These are phyloP conservation scores for Craseonycteris thonglongyai DNA, from an alignment of 2,113 vertebrate species.

Conservation along the genomic window DNA sequence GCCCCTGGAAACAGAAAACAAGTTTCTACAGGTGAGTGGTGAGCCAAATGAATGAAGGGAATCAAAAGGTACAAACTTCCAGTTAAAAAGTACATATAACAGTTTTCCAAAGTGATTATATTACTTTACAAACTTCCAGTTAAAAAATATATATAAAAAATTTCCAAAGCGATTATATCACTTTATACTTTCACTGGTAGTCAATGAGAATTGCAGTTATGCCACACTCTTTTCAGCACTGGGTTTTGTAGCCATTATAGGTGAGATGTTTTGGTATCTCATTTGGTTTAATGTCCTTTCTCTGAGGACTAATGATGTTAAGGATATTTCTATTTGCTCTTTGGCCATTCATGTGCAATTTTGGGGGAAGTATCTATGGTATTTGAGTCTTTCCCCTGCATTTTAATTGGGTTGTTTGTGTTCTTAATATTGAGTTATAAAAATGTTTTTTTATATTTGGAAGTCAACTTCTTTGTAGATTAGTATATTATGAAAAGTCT, in stretches of 20 bases:
- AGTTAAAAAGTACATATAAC: background rate
- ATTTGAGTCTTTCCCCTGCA: background rate
- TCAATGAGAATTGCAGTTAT: background rate
- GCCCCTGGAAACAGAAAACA: background rate
- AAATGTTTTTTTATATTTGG: background rate
- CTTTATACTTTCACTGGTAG: background rate
- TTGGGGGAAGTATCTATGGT: background rate
- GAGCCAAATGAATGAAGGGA: background rate
- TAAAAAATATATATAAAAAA: background rate
- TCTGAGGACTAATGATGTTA: background rate
- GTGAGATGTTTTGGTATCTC: background rate
- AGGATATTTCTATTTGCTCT: background rate
- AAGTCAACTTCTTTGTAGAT: background rate
- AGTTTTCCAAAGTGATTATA: background rate
- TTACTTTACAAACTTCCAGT: background rate
- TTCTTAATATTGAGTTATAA: background rate
- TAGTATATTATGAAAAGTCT: background rate
- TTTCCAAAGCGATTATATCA: background rate
- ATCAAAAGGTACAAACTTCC: background rate
- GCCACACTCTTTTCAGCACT: background rate
- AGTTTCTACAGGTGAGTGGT: background rate
- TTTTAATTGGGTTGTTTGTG: background rate
- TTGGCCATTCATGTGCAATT: background rate
- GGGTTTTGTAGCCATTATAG: background rate
- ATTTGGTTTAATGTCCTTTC: background rate